Conservation (phyloP, 1,140 invertebrate species). For the Drepana arcuata region DNA sequence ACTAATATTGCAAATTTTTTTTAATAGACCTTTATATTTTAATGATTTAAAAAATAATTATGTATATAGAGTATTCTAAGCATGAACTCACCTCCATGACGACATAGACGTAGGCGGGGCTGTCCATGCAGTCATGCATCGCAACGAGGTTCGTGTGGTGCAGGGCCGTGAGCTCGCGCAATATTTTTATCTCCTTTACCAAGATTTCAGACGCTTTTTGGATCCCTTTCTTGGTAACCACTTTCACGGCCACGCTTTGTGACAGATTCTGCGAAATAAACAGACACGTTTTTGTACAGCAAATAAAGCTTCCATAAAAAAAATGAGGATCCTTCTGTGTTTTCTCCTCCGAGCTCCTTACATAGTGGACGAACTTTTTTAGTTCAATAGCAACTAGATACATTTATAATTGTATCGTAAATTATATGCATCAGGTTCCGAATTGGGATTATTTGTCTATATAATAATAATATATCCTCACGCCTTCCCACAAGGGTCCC, state of each 20-base stretch:
- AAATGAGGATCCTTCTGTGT: too few relatives aligned
- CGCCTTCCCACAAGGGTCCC: too few relatives aligned
- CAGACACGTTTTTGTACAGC: too few relatives aligned
- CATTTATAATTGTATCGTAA: too few relatives aligned
- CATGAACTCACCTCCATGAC: conserved; percentile 91
- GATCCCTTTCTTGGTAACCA: conserved; percentile 97
- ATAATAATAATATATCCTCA: too few relatives aligned
- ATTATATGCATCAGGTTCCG: too few relatives aligned
- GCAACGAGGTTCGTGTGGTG: conserved; percentile 99
- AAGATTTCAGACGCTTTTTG: conserved; percentile 97
- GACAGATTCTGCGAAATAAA: conserved; percentile 86
- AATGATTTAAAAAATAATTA: not conserved
- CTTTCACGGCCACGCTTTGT: conserved; percentile 95
- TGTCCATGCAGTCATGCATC: conserved; percentile 97
- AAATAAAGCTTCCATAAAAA: too few relatives aligned
- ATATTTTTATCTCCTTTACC: conserved; percentile 98
- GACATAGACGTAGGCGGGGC: conserved; percentile 92
- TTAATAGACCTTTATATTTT: not conserved
- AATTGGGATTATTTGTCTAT: too few relatives aligned
- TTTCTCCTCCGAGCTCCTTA: too few relatives aligned
- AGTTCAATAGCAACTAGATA: too few relatives aligned
- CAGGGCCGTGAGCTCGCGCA: conserved; percentile 96
- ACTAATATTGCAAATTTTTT: not conserved
- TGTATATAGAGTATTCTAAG: not conserved
- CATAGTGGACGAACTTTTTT: too few relatives aligned